Percentiles rank a stretch among this genome's conserved stretches.
Conservation (phyloP, 2,113 vertebrate species). For the Canis aureus region DNA sequence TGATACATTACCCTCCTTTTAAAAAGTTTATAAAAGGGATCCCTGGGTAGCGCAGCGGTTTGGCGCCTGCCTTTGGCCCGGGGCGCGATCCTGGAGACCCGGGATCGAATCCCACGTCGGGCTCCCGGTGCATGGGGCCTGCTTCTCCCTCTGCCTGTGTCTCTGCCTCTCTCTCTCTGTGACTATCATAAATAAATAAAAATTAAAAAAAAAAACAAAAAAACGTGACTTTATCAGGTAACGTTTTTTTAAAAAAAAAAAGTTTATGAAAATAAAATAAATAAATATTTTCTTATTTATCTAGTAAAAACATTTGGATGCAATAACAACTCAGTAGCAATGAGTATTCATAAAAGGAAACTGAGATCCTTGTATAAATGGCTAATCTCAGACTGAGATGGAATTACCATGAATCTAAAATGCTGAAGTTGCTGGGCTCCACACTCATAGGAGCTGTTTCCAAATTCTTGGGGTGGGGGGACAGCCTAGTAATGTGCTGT, state of each 20-base stretch:
- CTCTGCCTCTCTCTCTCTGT: too few relatives aligned
- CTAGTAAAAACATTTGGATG: neutral
- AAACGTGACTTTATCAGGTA: too few relatives aligned
- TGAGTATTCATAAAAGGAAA: neutral
- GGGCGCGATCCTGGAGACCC: too few relatives aligned
- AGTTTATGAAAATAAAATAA: neutral
- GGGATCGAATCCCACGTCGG: too few relatives aligned
- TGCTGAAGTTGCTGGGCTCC: neutral
- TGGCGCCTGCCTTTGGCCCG: too few relatives aligned
- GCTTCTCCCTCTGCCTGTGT: too few relatives aligned
- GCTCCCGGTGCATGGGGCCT: too few relatives aligned
- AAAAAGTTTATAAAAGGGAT: constrained; percentile 36
- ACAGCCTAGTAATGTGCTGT: neutral
- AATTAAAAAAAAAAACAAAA: too few relatives aligned
- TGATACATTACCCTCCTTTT: neutral
- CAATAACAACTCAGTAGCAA: neutral
- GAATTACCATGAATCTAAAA: neutral
- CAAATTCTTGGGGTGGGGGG: neutral
- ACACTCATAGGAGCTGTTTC: neutral
- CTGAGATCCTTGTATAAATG: neutral
- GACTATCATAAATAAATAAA: too few relatives aligned
- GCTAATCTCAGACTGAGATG: neutral
- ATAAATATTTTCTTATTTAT: constrained; percentile 20
- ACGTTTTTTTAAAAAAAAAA: neutral
- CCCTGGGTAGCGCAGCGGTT: too few relatives aligned